These are phyloP conservation scores for Lasioglossum vierecki DNA, from an alignment of 2,888 invertebrate genomes.

Conservation along the genomic window DNA sequence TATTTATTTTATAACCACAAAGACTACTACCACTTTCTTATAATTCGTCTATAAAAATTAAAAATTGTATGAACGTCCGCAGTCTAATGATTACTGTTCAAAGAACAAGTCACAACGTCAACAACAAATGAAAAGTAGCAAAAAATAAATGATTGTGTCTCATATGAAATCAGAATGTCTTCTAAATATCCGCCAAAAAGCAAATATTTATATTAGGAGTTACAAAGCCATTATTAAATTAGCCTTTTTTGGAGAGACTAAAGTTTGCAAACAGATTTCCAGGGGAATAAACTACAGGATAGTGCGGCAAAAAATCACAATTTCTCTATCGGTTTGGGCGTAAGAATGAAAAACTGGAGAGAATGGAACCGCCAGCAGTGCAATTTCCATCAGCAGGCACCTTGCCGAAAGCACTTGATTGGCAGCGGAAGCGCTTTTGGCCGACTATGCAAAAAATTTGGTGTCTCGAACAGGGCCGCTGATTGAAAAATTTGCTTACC, in stretches of 20 bases:
- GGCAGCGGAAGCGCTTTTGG: conserved; percentile 24
- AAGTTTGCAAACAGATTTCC: background rate
- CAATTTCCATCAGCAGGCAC: conserved; percentile 14
- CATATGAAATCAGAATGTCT: background rate
- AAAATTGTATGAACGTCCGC: too few species aligned
- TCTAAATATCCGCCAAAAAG: too few species aligned
- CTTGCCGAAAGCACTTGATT: conserved; percentile 31
- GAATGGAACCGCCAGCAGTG: conserved; percentile 26
- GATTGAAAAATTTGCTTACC: conserved; percentile 32
- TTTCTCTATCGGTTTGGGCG: background rate
- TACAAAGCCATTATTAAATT: background rate
- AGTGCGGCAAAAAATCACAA: background rate
- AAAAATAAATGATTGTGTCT: background rate
- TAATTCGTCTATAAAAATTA: too few species aligned
- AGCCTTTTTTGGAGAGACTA: background rate
- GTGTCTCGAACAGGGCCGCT: conserved; percentile 8
- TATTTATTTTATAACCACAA: too few species aligned
- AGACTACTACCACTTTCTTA: too few species aligned
- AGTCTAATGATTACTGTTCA: too few species aligned
- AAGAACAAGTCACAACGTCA: too few species aligned
- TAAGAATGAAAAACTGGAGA: background rate
- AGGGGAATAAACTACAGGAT: background rate
- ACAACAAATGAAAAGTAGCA: background rate
- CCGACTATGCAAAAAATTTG: conserved; percentile 38
- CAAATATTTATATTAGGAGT: background rate